Conservation (phyloP, 2,888 invertebrate genomes). For the Melipona bicolor region DNA sequence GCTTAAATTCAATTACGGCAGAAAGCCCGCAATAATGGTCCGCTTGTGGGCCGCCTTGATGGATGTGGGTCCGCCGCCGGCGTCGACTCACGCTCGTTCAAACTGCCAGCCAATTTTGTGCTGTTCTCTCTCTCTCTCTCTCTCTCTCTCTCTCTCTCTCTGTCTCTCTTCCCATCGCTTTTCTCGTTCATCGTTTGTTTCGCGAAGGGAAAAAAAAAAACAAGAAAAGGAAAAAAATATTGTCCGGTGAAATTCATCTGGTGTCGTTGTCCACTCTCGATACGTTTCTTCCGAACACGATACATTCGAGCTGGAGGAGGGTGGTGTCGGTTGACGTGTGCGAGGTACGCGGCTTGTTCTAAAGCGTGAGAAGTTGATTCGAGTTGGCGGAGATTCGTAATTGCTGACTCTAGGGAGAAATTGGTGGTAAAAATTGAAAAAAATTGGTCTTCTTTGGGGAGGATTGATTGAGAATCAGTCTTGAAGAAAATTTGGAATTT, state of each 20-base stretch:
- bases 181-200: conserved; percentile 7
- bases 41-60: conserved; percentile 82
- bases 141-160: too few relatives aligned
- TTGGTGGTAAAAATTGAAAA: not conserved
- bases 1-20: conserved; percentile 82
- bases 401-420: conserved; percentile 3
- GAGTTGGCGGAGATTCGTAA: not conserved
- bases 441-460: not conserved
- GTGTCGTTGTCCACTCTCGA: not conserved
- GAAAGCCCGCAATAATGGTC: conserved; percentile 81
- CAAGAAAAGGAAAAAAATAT: not conserved
- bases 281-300: not conserved
- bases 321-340: not conserved
- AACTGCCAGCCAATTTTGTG: conserved; percentile 62
- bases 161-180: not conserved
- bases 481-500: conserved; percentile 27
- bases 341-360: not conserved
- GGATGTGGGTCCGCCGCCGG: conserved; percentile 75
- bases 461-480: not conserved
- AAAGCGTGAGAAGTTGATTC: conserved; percentile 31
- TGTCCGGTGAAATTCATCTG: not conserved
- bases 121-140: not conserved
- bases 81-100: conserved; percentile 60
- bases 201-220: not conserved
- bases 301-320: not conserved